A percentile compares a stretch with the other conserved stretches of the same genome.
Conservation (phyloP, 2,113 vertebrate genomes). For the Psammodynastes pulverulentus region DNA sequence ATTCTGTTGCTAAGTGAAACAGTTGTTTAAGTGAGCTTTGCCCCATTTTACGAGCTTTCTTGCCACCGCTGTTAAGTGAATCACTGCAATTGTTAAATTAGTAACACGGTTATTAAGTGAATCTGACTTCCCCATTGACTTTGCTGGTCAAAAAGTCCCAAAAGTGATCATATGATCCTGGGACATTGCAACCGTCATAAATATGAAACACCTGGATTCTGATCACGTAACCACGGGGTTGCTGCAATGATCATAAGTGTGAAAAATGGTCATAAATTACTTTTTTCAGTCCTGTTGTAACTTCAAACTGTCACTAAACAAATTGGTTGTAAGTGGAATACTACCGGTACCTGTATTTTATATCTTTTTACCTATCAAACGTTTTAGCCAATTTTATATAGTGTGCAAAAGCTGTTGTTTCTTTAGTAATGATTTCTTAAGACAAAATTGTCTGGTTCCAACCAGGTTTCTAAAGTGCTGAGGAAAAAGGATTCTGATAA, state of each 20-base stretch:
- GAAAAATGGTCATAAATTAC: background rate
- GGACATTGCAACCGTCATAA: background rate
- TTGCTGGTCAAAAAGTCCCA: background rate
- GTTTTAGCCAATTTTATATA: background rate
- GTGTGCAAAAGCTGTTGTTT: background rate
- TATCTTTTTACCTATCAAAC: background rate
- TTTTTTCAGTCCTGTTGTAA: background rate
- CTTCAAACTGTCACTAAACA: background rate
- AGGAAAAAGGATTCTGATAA: background rate
- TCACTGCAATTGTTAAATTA: background rate
- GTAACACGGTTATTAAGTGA: background rate
- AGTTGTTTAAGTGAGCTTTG: background rate
- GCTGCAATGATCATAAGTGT: background rate
- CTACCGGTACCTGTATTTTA: background rate
- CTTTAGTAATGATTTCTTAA: background rate
- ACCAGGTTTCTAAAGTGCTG: background rate
- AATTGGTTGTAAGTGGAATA: background rate
- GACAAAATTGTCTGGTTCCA: background rate
- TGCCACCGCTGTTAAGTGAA: background rate
- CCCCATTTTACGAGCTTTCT: background rate
- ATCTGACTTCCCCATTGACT: background rate
- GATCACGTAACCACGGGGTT: background rate
- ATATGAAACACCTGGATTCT: background rate
- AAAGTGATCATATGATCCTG: background rate
- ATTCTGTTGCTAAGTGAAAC: background rate